Conservation (phyloP, 1,140 invertebrate genomes). For the Mizuhopecten yessoensis region DNA sequence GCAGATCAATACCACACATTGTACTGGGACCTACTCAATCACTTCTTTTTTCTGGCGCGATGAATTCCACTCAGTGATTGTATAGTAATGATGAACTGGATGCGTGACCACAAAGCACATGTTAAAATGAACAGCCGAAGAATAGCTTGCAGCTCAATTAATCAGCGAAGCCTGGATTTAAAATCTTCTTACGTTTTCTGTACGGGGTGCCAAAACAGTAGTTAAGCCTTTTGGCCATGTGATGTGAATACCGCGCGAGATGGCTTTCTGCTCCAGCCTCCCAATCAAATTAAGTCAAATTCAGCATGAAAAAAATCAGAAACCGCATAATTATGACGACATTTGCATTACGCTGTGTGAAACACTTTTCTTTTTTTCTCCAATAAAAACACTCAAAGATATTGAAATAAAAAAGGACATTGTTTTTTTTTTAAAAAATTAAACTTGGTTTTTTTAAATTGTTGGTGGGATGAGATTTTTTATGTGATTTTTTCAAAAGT, state of each 20-base stretch:
- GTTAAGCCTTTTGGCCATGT: conserved; percentile 24
- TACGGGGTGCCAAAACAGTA: background rate
- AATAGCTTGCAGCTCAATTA: conserved; percentile 25
- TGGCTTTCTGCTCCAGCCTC: background rate
- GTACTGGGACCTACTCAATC: too few species aligned
- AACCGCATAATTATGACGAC: too few species aligned
- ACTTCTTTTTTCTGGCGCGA: background rate
- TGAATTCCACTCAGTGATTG: background rate
- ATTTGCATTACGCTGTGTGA: too few species aligned
- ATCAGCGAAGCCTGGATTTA: conserved; percentile 16
- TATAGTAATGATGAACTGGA: conserved; percentile 11
- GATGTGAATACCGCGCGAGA: background rate
- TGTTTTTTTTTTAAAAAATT: too few species aligned
- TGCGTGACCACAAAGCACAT: conserved; percentile 31
- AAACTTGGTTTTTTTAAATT: too few species aligned
- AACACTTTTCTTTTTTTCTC: too few species aligned
- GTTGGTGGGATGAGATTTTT: too few species aligned
- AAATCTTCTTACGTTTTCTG: conserved; percentile 33
- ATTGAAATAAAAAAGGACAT: too few species aligned
- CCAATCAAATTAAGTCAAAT: background rate
- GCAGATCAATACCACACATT: too few species aligned
- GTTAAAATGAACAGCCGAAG: conserved; percentile 23
- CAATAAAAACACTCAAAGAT: too few species aligned
- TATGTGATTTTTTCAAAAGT: too few species aligned
- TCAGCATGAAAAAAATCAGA: background rate